Percentiles rank a stretch among this genome's conserved stretches.
Evolutionary conservation across 2,113 vertebrate species (phyloP).

Genomic region (Clarias gariepinus): DNA sequence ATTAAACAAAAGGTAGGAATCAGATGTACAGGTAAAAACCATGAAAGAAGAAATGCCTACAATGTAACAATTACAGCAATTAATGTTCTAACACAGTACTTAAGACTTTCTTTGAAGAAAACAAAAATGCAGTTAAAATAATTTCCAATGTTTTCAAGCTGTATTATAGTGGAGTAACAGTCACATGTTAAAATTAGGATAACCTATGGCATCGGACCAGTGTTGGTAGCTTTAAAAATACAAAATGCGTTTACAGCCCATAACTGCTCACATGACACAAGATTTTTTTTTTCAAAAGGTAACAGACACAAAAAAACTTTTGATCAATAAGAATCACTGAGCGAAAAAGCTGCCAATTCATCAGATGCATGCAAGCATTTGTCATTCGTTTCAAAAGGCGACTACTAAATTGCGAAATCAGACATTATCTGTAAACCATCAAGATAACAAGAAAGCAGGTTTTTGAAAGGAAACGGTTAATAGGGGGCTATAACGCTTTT

Average conservation of each 20-base stretch:
- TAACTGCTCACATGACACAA: slow-evolving; percentile 28
- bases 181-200: slow-evolving; percentile 58
- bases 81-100: slow-evolving; percentile 49
- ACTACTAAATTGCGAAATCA: neutral
- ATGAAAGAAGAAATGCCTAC: slow-evolving; percentile 46
- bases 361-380: neutral
- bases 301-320: slow-evolving; percentile 28
- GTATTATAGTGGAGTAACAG: slow-evolving; percentile 66
- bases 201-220: slow-evolving; percentile 65
- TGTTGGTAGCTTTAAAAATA: slow-evolving; percentile 57
- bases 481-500: slow-evolving; percentile 14
- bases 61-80: slow-evolving; percentile 66
- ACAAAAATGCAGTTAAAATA: slow-evolving; percentile 53
- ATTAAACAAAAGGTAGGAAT: slow-evolving; percentile 50
- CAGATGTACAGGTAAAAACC: slow-evolving; percentile 49
- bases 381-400: neutral
- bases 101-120: slow-evolving; percentile 38
- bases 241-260: slow-evolving; percentile 10
- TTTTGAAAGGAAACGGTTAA: slow-evolving; percentile 10
- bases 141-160: slow-evolving; percentile 45
- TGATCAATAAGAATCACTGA: slow-evolving; percentile 10
- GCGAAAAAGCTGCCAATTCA: slow-evolving; percentile 22
- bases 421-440: slow-evolving; percentile 10
- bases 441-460: slow-evolving; percentile 3
- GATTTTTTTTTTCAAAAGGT: neutral